Conservation (phyloP, 1,140 invertebrate genomes). For the Rhysida immarginata region DNA sequence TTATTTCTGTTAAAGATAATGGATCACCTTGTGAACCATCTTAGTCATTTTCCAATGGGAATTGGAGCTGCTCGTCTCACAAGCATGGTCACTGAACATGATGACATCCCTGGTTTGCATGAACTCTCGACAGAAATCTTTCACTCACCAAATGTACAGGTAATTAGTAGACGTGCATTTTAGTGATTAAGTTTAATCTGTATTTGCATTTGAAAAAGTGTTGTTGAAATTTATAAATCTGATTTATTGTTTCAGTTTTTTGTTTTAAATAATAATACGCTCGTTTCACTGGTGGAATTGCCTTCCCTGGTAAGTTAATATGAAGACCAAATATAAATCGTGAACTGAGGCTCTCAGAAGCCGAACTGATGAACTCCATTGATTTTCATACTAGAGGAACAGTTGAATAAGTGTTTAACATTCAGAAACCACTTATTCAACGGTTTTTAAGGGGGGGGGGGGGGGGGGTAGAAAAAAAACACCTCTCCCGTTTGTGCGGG, state of each 20-base stretch:
- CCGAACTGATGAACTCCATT: too few relatives aligned
- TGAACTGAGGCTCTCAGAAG: too few relatives aligned
- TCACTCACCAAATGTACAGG: conserved; percentile 64
- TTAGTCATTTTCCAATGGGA: conserved; percentile 77
- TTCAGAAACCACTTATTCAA: too few relatives aligned
- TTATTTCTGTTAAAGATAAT: conserved; percentile 42
- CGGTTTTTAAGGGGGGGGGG: too few relatives aligned
- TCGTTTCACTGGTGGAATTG: conserved; percentile 80
- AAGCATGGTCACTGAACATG: conserved; percentile 77
- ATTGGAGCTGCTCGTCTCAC: conserved; percentile 67
- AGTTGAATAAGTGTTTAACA: too few relatives aligned
- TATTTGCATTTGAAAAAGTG: too few relatives aligned
- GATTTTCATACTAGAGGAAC: too few relatives aligned
- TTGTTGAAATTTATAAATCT: not conserved
- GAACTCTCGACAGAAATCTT: conserved; percentile 66
- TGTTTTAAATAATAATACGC: conserved; percentile 58
- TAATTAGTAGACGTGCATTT: conserved; percentile 17
- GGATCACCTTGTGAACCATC: conserved; percentile 66
- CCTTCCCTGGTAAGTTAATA: conserved; percentile 45
- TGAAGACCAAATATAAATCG: too few relatives aligned
- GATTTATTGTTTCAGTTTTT: conserved; percentile 51
- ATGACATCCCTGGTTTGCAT: conserved; percentile 63
- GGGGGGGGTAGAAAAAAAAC: too few relatives aligned
- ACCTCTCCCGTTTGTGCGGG: too few relatives aligned
- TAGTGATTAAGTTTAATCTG: too few relatives aligned